Percentiles rank a stretch among this genome's conserved stretches.
phyloP scores from a whole-genome alignment of 2,113 vertebrate species.

The Pseudorhombus dupliciocellatus region DNA sequence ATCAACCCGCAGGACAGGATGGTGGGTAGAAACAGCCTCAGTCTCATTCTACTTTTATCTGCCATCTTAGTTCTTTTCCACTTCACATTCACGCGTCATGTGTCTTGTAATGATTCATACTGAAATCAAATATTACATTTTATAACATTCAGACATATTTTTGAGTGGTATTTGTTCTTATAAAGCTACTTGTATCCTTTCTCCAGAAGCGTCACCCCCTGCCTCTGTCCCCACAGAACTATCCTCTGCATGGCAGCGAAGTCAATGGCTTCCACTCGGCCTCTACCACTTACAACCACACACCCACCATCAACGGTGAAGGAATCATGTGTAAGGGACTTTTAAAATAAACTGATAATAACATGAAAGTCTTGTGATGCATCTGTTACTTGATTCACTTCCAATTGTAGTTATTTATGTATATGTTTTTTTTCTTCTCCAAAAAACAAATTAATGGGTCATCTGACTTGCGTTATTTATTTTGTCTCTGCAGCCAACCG shows the following conservation, averaged over 20 bases:
- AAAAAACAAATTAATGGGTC: constrained; percentile 35
- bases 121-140: too few species aligned
- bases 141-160: neutral
- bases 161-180: constrained; percentile 35
- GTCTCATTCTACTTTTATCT: neutral
- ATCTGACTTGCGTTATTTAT: constrained; percentile 48
- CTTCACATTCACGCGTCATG: too few species aligned
- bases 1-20: constrained; percentile 95
- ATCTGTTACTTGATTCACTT: constrained; percentile 4
- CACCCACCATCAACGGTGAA: constrained; percentile 90
- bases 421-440: neutral
- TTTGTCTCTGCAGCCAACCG: constrained; percentile 84
- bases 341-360: neutral
- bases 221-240: constrained; percentile 84
- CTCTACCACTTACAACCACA: constrained; percentile 88
- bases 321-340: constrained; percentile 86
- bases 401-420: neutral
- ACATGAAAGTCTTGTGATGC: neutral
- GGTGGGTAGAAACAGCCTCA: constrained; percentile 79
- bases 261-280: constrained; percentile 91
- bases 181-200: constrained; percentile 44
- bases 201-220: constrained; percentile 57
- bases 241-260: constrained; percentile 91
- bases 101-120: neutral
- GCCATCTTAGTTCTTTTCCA: neutral